Evolutionary conservation across 2,888 invertebrate species (phyloP).

Genomic region (Eulithis prunata): DNA sequence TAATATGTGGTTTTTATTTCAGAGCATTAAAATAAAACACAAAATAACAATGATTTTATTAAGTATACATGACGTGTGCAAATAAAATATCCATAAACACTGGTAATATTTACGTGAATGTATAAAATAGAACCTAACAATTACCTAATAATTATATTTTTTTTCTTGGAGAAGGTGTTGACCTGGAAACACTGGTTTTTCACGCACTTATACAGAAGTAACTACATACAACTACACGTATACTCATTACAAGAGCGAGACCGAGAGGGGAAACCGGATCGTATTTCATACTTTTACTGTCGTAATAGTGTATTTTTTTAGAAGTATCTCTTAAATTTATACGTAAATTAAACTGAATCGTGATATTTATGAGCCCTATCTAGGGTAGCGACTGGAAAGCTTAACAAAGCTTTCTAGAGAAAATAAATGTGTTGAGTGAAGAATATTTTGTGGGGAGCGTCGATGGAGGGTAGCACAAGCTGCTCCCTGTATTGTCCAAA

Average conservation of each 20-base stretch:
- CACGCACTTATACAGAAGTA: slow-evolving; percentile 50
- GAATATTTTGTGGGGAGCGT: slow-evolving; percentile 54
- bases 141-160: neutral
- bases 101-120: neutral
- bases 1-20: slow-evolving; percentile 7
- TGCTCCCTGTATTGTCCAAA: slow-evolving; percentile 67
- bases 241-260: slow-evolving; percentile 43
- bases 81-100: neutral
- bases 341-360: slow-evolving; percentile 40
- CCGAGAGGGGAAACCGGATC: slow-evolving; percentile 43
- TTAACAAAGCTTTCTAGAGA: slow-evolving; percentile 52
- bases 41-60: no score
- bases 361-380: slow-evolving; percentile 45
- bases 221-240: slow-evolving; percentile 51
- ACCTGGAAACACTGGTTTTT: slow-evolving; percentile 52
- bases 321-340: slow-evolving; percentile 31
- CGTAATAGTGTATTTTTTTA: slow-evolving; percentile 24
- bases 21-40: neutral
- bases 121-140: no score
- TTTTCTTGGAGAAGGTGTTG: neutral
- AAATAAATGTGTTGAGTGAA: slow-evolving; percentile 59
- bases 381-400: slow-evolving; percentile 44
- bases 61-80: neutral
- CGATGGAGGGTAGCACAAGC: slow-evolving; percentile 53
- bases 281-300: no score